Evolutionary conservation across 2,888 invertebrate genomes (phyloP).

Genomic region (Drosophila bunnanda): DNA sequence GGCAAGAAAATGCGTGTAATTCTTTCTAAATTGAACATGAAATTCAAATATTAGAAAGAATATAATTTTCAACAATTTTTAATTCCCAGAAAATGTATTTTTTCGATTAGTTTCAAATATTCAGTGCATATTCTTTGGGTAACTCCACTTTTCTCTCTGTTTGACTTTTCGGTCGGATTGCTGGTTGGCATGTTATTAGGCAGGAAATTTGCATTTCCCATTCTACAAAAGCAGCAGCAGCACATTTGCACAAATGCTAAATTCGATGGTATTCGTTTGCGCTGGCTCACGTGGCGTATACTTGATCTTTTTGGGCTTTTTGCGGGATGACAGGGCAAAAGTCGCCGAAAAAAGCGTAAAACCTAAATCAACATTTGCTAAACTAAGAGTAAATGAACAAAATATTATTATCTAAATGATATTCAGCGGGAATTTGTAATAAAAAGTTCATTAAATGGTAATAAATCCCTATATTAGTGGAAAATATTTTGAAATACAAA

Average conservation of each 20-base stretch:
- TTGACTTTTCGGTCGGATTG: conserved; percentile 23
- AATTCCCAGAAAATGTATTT: neutral
- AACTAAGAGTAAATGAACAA: neutral
- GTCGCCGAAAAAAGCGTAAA: neutral
- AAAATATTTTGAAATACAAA: neutral
- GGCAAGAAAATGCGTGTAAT: neutral
- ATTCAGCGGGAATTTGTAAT: neutral
- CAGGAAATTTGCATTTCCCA: conserved; percentile 31
- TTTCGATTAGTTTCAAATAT: neutral
- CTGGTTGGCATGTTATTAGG: conserved; percentile 40
- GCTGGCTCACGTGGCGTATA: conserved; percentile 35
- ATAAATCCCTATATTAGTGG: no score
- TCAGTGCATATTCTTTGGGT: neutral
- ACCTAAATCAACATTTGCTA: neutral
- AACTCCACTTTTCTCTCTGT: neutral
- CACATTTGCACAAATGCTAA: conserved; percentile 37
- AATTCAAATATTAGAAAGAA: no score
- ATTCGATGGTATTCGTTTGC: conserved; percentile 27
- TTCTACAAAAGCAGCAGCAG: neutral
- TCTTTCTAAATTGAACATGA: neutral
- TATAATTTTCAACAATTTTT: neutral
- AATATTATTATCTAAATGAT: neutral
- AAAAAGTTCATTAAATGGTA: neutral
- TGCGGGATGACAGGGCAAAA: conserved; percentile 3
- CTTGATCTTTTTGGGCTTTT: conserved; percentile 23